phyloP scores from a whole-genome alignment of 2,113 vertebrate species.

The Mionectes macconnelli region DNA sequence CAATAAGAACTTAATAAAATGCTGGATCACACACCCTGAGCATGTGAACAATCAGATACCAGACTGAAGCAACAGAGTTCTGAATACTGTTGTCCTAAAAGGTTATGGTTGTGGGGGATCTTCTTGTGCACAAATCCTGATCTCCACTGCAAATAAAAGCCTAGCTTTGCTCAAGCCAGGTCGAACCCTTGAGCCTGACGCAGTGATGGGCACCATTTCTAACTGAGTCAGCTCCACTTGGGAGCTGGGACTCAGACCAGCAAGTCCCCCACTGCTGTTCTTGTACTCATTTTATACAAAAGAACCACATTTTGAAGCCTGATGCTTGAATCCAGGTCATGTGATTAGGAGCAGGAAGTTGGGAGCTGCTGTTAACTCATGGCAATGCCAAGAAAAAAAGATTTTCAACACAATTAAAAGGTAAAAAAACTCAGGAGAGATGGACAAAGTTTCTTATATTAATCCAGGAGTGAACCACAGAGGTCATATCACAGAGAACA shows the following conservation, averaged over 20 bases:
- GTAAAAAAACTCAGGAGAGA: background rate
- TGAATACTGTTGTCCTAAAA: background rate
- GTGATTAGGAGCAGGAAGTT: background rate
- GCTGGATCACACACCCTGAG: background rate
- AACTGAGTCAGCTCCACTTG: background rate
- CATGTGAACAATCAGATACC: background rate
- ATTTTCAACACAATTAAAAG: background rate
- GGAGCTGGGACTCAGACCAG: background rate
- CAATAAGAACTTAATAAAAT: background rate
- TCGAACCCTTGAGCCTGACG: background rate
- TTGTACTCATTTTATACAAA: background rate
- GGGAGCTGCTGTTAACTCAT: background rate
- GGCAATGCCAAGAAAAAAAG: background rate
- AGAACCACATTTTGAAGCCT: background rate
- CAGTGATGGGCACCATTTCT: background rate
- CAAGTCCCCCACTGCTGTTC: background rate
- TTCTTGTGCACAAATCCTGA: background rate
- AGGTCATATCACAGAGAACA: background rate
- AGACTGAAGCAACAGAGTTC: background rate
- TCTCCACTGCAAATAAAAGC: background rate
- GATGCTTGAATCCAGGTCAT: background rate
- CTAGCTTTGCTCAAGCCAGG: background rate
- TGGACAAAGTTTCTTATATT: background rate
- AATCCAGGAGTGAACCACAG: background rate
- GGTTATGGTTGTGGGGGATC: background rate